Evolutionary conservation across 2,797 vertebrate genomes (phyloP), one percentile per base, ranked within the genome.

Genomic region (Microctenopoma steveboyesi): DNA sequence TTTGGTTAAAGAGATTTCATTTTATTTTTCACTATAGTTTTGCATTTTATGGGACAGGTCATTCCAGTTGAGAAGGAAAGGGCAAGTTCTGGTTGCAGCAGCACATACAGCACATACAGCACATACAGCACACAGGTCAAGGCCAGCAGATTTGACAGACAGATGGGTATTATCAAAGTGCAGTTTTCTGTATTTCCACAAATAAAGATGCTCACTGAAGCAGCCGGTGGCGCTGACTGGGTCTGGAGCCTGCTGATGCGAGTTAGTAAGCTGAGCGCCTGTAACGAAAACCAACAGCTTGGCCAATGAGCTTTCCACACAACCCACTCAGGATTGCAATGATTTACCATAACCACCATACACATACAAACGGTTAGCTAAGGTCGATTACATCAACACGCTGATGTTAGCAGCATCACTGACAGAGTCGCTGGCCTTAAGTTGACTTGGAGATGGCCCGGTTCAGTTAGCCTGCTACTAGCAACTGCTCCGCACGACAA

Each of bases 381-480:
- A 53, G 12, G 67, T 51, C 39, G 11, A 45, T 51, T 28, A 33
- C 33, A 4, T 22, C 7, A 71, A 30, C 48, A 56, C 35, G 47
- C 15, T 45, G 1, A 43, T 22, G 76, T 69, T 76, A 77, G 68
- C 76, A 74, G 45, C 64, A 58, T 52, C 65, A 30, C 42, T n/a
- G 56, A 45, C 40, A 74, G 28, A 30, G 60, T 9, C 30, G 28
- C 5, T 64, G 77, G 74, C 84, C 79, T 74, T 10, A 69, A 78
- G 55, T 72, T 67, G 48, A 77, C 73, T 18, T 54, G 39, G 25
- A 76, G 22, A 64, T 13, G 62, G 69, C 69, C 74, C 64, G 35
- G 18, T 58, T 70, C 81, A 74, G 78, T 70, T 84, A 76, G 78
- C 80, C 48, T 46, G 57, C 56, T 30, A 1, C 62, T 80, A 85